Conservation (phyloP, 1,140 invertebrate genomes). For the Eurosta solidaginis region DNA sequence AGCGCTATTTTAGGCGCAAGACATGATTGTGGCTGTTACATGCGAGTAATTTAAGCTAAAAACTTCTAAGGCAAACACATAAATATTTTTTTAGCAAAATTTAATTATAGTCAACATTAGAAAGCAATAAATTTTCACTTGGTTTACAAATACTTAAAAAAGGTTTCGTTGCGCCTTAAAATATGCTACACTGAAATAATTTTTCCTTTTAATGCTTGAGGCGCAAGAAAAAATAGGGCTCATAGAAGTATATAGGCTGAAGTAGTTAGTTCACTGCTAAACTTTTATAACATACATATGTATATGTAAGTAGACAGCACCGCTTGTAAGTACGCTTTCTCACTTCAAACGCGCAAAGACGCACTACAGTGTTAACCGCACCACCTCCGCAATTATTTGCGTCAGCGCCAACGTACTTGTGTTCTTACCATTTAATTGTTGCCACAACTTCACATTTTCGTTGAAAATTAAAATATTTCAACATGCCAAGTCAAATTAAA, state of each 20-base stretch:
- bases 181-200: neutral
- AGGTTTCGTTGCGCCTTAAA: neutral
- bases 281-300: too few relatives aligned
- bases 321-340: too few relatives aligned
- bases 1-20: neutral
- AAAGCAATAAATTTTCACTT: neutral
- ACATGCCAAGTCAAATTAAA: constrained; percentile 51
- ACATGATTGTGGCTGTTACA: neutral
- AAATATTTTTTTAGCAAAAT: neutral
- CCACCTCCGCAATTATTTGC: neutral
- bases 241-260: too few relatives aligned
- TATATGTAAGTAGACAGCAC: too few relatives aligned
- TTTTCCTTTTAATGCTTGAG: too few relatives aligned
- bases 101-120: constrained; percentile 10
- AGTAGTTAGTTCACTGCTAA: too few relatives aligned
- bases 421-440: neutral
- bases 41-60: neutral
- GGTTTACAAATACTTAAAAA: neutral
- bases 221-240: too few relatives aligned
- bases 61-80: neutral
- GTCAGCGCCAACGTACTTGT: too few relatives aligned
- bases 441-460: neutral
- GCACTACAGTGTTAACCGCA: too few relatives aligned
- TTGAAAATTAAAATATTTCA: constrained; percentile 20
- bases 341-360: too few relatives aligned